phyloP scores from a whole-genome alignment of 2,888 invertebrate genomes.

The Sphaerophoria rueppellii region DNA sequence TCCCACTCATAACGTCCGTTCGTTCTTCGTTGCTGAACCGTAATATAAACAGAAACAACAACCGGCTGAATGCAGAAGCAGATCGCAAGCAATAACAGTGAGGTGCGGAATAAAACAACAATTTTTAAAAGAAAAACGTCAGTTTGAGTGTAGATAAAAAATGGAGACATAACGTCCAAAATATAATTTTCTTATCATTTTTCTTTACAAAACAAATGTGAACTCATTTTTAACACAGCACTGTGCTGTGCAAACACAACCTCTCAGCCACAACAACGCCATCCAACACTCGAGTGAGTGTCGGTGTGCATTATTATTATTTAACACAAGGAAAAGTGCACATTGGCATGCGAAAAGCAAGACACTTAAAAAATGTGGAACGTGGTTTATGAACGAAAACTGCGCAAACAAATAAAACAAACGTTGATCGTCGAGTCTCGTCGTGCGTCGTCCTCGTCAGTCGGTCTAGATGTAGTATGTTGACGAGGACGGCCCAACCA shows the following conservation, averaged over 20 bases:
- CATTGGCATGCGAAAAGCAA: conserved; percentile 57
- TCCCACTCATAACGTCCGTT: conserved; percentile 56
- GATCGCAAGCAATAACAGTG: conserved; percentile 34
- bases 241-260: neutral
- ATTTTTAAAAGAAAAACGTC: too few relatives aligned
- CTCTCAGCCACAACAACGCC: conserved; percentile 7
- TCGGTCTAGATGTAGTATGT: too few relatives aligned
- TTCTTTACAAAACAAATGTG: neutral
- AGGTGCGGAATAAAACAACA: neutral
- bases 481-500: neutral
- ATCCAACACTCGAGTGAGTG: conserved; percentile 50
- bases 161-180: too few relatives aligned
- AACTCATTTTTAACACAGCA: neutral
- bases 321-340: conserved; percentile 54
- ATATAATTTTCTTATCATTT: too few relatives aligned
- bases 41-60: conserved; percentile 53
- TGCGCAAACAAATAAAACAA: conserved; percentile 45
- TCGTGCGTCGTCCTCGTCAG: too few relatives aligned
- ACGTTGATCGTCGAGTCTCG: too few relatives aligned
- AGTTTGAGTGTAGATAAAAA: neutral
- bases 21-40: conserved; percentile 27
- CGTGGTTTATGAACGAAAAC: conserved; percentile 69
- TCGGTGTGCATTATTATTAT: conserved; percentile 56
- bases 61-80: conserved; percentile 27
- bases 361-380: conserved; percentile 58